Conservation (phyloP, 1,140 invertebrate species). For the Venturia canescens region DNA sequence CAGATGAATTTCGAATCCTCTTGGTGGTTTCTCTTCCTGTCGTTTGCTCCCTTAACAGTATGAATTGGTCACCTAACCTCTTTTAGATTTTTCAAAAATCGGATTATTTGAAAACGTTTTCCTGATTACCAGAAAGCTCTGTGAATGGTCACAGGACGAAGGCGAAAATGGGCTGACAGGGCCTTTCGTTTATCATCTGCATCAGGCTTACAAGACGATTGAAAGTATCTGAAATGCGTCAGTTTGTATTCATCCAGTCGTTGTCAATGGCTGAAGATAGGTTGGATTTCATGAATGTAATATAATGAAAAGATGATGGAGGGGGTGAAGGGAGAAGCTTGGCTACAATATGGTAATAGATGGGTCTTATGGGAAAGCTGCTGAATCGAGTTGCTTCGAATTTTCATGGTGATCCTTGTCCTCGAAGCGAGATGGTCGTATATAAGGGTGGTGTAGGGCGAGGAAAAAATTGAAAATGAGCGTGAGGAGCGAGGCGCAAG, state of each 20-base stretch:
- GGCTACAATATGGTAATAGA: constrained; percentile 71
- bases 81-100: no score
- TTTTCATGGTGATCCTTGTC: constrained; percentile 25
- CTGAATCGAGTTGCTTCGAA: constrained; percentile 53
- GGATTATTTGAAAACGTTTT: no score
- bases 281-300: constrained; percentile 52
- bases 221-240: constrained; percentile 64
- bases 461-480: constrained; percentile 75
- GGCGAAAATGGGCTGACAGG: no score
- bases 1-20: no score
- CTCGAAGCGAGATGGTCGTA: constrained; percentile 34
- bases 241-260: constrained; percentile 72
- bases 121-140: no score
- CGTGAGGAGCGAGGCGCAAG: constrained; percentile 74
- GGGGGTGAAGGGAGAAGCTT: constrained; percentile 49
- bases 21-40: no score
- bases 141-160: no score
- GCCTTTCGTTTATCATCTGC: no score
- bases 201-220: no score
- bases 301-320: constrained; percentile 35
- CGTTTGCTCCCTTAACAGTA: no score
- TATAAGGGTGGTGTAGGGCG: constrained; percentile 51
- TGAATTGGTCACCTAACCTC: no score
- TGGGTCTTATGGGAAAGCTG: constrained; percentile 70
- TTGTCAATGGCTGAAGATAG: constrained; percentile 53